Evolutionary conservation across 2,888 invertebrate species (phyloP), one percentile per base, ranked within the genome.

Genomic region (Macrosoma leucophasiata): DNA sequence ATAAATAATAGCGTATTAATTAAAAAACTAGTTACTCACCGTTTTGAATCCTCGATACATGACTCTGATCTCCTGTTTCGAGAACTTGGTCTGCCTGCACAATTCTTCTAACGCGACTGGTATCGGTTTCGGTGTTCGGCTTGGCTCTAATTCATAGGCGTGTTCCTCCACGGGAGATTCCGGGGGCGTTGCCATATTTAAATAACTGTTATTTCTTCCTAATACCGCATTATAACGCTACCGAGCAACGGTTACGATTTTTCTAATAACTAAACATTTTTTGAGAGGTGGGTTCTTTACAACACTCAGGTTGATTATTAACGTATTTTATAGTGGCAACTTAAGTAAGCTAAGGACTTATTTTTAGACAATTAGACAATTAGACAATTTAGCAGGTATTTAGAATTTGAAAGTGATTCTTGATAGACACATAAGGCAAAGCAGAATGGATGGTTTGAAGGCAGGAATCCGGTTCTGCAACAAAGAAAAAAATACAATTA

Each of bases 41-140:
- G 95, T 95, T 85, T 98, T 98, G 77, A 98, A 98, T 50, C 97
- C 97, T 59, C 97, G 87, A 76, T 98, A 98, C 95, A 98, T 97
- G 62, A 97, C 94, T 55, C 97, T 90, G 49, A 98, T 95, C 82
- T 98, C 98, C 71, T 95, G 95, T 60, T 95, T 89, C 29, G 96
- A 93, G 85, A 98, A 98, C 79, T 97, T 97, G 34, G 97, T 97
- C 74, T 94, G 94, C 54, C 93, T 88, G 74, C 96, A 95, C 39
- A 97, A 86, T 66, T 96, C 95, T 67, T 97, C 96, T 44, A 95
- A 87, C 11, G 94, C 93, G 25, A 94, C 94, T 24, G 94, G 94
- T 45, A 93, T 89, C 12, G 93, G 91, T 56, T 93, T 93, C 45
- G 93, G 93, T 11, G 90, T 87, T 56, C 93, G 84, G 61, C 89